Evolutionary conservation across 2,113 vertebrate species (phyloP), one percentile per base, ranked within the genome.

Genomic region (Synodontis membranacea): DNA sequence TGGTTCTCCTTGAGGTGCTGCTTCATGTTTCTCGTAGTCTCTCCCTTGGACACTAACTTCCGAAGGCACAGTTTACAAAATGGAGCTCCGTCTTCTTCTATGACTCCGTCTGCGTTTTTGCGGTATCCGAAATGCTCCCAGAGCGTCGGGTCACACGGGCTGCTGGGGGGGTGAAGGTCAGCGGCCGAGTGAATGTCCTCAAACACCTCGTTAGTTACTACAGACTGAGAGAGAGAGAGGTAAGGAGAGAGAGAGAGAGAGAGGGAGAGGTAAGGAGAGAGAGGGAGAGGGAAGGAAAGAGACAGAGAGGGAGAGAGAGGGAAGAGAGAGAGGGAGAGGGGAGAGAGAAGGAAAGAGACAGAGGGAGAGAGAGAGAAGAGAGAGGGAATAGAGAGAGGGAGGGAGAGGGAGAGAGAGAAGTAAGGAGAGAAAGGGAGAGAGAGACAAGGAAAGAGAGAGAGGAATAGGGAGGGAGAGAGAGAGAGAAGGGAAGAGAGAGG

Each of bases 1-100:
- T 87, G 86, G 46, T 83, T 87, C 72, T 87, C 86, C 23, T 87
- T 87, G 9, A 87, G 86, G 56, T 87, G 86, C 80, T 87, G 86
- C 58, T 50, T 83, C 86, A 87, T 87, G 31, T 87, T 87, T 62
- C 58, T 83, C 1, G 44, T 76, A 4, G 81, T 87, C 44, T 87
- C 86, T 0, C 86, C 86, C 19, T 60, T 82, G 10, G 86, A 87
- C 72, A 87, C 56, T 12, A 87, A 23, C 46, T 87, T 87, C 37
- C 86, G 56, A 6, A 87, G 68, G 46, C 86, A 87, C 1, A 83
- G 70, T 76, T 83, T 83, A 66, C 86, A 87, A 46, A 83, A 87
- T 0, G 86, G 86, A 0, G 86, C 86, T 14, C 86, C 86, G 50
- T 87, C 86, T 58, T 87, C 86, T 60, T 87, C 70, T 6, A 87